A percentile compares a stretch with the other conserved stretches of the same genome.
Evolutionary conservation across 2,888 invertebrate genomes (phyloP).

Genomic region (Heliconius aoede): DNA sequence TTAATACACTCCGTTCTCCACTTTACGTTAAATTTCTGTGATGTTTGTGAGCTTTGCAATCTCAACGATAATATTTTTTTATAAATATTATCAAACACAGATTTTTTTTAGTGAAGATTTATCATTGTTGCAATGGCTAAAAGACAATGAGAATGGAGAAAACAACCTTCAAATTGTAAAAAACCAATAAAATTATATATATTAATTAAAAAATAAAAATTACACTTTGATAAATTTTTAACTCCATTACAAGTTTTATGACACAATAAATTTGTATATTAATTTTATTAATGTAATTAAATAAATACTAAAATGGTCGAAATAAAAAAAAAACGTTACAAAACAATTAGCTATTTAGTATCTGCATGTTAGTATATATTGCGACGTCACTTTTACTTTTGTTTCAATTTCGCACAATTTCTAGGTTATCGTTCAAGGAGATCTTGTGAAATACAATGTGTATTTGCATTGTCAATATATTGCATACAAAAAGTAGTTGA

Average conservation of each 20-base stretch:
- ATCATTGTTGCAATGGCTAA: no score
- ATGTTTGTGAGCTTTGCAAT: neutral
- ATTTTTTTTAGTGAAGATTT: no score
- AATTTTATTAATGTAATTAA: neutral
- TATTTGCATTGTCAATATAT: conserved; percentile 1
- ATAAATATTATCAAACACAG: no score
- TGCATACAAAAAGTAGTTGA: no score
- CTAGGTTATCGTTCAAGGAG: conserved; percentile 40
- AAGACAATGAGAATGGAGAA: no score
- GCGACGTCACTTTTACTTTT: conserved; percentile 38
- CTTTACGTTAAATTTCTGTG: neutral
- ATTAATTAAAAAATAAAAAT: no score
- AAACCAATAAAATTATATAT: no score
- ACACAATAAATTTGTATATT: neutral
- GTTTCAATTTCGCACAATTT: conserved; percentile 31
- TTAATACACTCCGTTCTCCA: neutral
- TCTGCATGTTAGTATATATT: conserved; percentile 9
- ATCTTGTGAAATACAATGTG: conserved; percentile 15
- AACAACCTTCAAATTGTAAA: no score
- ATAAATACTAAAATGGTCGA: neutral
- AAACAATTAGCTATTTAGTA: neutral
- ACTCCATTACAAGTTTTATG: neutral
- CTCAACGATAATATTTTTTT: neutral
- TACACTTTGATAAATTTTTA: no score
- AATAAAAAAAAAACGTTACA: neutral